Percentiles rank a stretch among this genome's conserved stretches.
Conservation (phyloP, 2,888 invertebrate genomes). For the Xylophagus ater region DNA sequence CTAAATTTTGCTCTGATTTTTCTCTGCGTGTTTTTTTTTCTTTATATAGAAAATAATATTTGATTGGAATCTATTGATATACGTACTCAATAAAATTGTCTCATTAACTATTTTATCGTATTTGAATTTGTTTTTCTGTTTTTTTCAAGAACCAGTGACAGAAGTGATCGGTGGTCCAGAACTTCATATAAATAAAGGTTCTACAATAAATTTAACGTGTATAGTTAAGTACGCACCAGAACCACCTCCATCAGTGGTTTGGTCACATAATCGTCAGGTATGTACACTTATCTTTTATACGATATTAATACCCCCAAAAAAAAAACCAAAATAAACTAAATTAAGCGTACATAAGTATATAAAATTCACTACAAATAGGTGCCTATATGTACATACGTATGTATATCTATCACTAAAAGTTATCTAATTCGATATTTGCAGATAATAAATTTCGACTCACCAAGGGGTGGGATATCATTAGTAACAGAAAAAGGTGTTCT, state of each 20-base stretch:
- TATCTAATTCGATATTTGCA: constrained; percentile 35
- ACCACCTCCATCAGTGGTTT: constrained; percentile 69
- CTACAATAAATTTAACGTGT: constrained; percentile 81
- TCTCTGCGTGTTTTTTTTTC: too few relatives aligned
- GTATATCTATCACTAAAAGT: neutral
- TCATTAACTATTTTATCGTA: too few relatives aligned
- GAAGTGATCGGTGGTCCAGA: constrained; percentile 72
- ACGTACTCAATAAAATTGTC: too few relatives aligned
- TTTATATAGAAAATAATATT: too few relatives aligned
- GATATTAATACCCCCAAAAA: too few relatives aligned
- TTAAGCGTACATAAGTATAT: too few relatives aligned
- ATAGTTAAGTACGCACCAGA: constrained; percentile 73
- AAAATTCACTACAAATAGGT: too few relatives aligned
- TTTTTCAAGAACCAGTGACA: constrained; percentile 63
- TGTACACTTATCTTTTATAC: too few relatives aligned
- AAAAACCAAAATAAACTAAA: too few relatives aligned
- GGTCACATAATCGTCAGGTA: constrained; percentile 67
- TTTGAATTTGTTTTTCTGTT: constrained; percentile 5
- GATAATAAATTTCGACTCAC: constrained; percentile 84
- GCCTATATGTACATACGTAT: constrained; percentile 4
- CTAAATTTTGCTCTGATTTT: too few relatives aligned
- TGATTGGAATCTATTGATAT: too few relatives aligned
- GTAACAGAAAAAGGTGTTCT: constrained; percentile 77
- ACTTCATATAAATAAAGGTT: constrained; percentile 74
- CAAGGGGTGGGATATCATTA: constrained; percentile 75